Evolutionary conservation across 1,140 invertebrate species (phyloP).

Genomic region (Varroa destructor): DNA sequence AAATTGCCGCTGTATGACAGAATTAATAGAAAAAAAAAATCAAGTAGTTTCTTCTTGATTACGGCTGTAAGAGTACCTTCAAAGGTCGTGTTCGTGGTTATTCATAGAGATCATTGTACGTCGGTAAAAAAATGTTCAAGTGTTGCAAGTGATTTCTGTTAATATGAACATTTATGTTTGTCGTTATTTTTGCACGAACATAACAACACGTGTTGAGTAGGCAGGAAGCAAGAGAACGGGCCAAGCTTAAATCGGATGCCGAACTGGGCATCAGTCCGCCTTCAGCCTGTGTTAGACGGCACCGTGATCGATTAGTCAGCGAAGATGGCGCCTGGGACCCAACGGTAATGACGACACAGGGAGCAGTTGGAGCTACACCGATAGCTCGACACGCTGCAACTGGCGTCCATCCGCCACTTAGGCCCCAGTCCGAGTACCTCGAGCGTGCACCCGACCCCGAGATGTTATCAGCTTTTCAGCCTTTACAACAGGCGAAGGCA

Average conservation of each 20-base stretch:
- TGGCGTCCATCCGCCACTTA: neutral
- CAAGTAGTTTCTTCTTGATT: no score
- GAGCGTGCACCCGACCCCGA: conserved; percentile 19
- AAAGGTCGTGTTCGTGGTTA: no score
- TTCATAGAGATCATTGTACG: no score
- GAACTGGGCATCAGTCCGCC: conserved; percentile 58
- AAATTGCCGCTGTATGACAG: no score
- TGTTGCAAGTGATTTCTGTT: no score
- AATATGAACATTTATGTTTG: no score
- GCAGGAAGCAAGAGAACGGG: conserved; percentile 53
- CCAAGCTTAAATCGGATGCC: conserved; percentile 55
- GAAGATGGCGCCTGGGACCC: conserved; percentile 32
- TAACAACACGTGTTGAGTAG: conserved; percentile 36
- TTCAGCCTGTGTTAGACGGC: conserved; percentile 8
- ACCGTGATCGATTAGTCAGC: conserved; percentile 37
- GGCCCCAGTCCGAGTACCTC: conserved; percentile 27
- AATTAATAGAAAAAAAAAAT: no score
- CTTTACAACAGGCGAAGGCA: neutral
- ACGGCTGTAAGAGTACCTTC: no score
- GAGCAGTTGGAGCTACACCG: neutral
- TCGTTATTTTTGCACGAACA: conserved; percentile 46
- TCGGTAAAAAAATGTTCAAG: no score
- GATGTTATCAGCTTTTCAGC: neutral
- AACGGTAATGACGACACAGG: neutral
- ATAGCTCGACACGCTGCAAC: no score